These are phyloP conservation scores for Glareola pratincola DNA, from an alignment of 2,113 vertebrate genomes.

Conservation along the genomic window DNA sequence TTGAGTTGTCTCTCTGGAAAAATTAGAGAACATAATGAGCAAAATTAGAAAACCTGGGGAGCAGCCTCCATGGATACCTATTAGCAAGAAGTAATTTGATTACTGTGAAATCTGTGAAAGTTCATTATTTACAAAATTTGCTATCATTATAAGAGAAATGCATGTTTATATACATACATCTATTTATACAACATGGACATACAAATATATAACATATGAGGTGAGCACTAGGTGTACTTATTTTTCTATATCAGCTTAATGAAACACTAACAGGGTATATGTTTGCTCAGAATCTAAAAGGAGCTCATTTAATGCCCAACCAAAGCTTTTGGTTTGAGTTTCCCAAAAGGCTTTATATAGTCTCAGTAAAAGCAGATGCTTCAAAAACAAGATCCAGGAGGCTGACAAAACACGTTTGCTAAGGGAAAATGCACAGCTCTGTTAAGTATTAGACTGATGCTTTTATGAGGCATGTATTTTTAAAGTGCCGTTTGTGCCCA, in stretches of 20 bases:
- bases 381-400: background rate
- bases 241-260: background rate
- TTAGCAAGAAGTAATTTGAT: conserved; percentile 22
- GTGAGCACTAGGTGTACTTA: background rate
- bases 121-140: conserved; percentile 25
- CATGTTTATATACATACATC: background rate
- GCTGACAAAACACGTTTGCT: conserved; percentile 13
- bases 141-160: background rate
- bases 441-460: conserved; percentile 38
- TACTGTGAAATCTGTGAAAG: conserved; percentile 4
- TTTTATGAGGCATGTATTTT: conserved; percentile 39
- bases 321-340: conserved; percentile 11
- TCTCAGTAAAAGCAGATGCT: background rate
- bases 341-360: conserved; percentile 12
- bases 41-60: conserved; percentile 50
- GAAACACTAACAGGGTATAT: background rate
- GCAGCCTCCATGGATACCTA: conserved; percentile 1
- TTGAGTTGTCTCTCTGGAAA: conserved; percentile 57
- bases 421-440: conserved; percentile 22
- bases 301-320: background rate
- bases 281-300: conserved; percentile 45
- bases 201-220: background rate
- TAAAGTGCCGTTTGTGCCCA: conserved; percentile 12
- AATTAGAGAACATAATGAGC: conserved; percentile 62
- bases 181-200: background rate